Conservation (phyloP, 1,140 invertebrate species). For the Popillia japonica region DNA sequence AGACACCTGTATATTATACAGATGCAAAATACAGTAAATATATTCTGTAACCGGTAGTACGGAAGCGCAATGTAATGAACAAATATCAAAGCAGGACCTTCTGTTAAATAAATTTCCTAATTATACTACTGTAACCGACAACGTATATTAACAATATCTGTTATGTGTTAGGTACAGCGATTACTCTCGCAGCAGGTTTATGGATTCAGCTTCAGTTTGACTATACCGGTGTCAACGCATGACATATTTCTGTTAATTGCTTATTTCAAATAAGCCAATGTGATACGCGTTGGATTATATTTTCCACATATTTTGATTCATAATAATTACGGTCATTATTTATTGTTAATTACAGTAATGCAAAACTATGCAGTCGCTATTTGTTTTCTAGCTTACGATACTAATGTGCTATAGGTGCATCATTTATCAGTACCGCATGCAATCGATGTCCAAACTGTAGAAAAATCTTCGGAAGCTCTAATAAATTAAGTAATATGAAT, state of each 20-base stretch:
- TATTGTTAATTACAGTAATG: conserved; percentile 37
- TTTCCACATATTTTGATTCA: conserved; percentile 41
- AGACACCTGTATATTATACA: too few species aligned
- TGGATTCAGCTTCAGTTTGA: conserved; percentile 35
- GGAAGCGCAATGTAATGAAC: not conserved
- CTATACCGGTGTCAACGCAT: conserved; percentile 27
- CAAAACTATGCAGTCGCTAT: conserved; percentile 35
- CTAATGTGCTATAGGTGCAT: not conserved
- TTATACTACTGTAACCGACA: conserved; percentile 12
- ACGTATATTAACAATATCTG: conserved; percentile 16
- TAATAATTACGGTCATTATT: conserved; percentile 39
- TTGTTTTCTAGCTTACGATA: conserved; percentile 35
- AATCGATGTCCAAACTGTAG: not conserved
- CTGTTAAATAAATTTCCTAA: conserved; percentile 26
- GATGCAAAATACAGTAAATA: too few species aligned
- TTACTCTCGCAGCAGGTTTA: conserved; percentile 30
- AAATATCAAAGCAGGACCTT: not conserved
- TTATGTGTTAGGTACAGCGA: not conserved
- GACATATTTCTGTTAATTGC: conserved; percentile 41
- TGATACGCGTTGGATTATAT: conserved; percentile 36
- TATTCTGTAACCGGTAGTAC: not conserved
- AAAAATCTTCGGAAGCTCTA: conserved; percentile 1
- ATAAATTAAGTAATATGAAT: conserved; percentile 32
- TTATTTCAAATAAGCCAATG: conserved; percentile 41
- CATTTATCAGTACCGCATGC: conserved; percentile 12